Evolutionary conservation across 2,113 vertebrate genomes (phyloP), one percentile per base, ranked within the genome.

Genomic region (Phodopus roborovskii): DNA sequence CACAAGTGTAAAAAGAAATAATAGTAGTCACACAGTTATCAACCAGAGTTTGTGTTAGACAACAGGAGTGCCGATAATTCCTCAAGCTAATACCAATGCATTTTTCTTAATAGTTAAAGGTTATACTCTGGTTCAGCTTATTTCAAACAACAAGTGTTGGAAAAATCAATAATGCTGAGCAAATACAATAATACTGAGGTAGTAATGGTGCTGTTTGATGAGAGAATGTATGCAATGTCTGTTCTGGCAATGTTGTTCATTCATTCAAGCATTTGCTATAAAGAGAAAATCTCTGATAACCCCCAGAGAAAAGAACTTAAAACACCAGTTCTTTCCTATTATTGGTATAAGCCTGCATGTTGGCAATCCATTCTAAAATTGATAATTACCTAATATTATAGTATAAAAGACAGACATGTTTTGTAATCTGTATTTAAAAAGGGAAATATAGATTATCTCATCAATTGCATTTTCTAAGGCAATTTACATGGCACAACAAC

Each of bases 71-170:
- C 30, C 92, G 81, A 30, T 93, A 88, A 66, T 95, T 97, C 87
- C 75, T 94, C 53, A 90, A 95, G 53, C 60, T 96, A 96, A 97
- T 90, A 73, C 60, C 60, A 79, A 92, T 84, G 73, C 75, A 81
- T 82, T 85, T 95, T 97, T 92, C 83, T 96, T 96, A 94, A 97
- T 97, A 97, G 94, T 90, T 75, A 42, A 97, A 95, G 64, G 89
- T 88, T 95, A 96, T 78, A 66, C 77, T 95, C 83, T 0, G 0
- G 77, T 97, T 97, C 87, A 96, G 75, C 48, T 97, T 97, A 95
- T 82, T 96, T 84, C 70, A 96, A 94, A 96, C 50, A 94, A 96
- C 90, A 86, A 91, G 96, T 96, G 79, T 93, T 89, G 87, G 83
- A 87, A 91, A 97, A 97, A 94, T 95, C 89, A 94, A 94, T 96